Conservation (phyloP, 2,888 invertebrate genomes). For the Dastarcus helophoroides region DNA sequence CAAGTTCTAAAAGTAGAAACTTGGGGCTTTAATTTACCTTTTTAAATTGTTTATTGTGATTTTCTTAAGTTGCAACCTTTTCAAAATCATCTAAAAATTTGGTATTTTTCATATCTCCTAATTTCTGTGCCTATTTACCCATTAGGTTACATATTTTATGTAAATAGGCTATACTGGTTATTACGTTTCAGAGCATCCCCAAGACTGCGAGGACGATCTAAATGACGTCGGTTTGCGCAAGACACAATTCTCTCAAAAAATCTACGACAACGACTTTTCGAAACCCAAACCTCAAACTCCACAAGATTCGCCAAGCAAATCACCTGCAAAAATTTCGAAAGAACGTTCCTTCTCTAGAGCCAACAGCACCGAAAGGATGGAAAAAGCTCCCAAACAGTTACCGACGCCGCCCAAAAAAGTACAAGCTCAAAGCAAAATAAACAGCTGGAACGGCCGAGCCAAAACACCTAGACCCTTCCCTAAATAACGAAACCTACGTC, state of each 20-base stretch:
- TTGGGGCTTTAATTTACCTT: too few species aligned
- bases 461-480: conserved; percentile 37
- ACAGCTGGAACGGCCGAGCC: conserved; percentile 64
- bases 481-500: conserved; percentile 53
- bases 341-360: conserved; percentile 37
- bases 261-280: conserved; percentile 42
- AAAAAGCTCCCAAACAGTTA: conserved; percentile 29
- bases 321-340: conserved; percentile 10
- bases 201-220: conserved; percentile 49
- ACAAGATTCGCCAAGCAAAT: conserved; percentile 2
- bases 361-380: conserved; percentile 36
- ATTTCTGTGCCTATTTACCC: too few species aligned
- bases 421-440: conserved; percentile 44
- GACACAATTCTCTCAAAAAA: conserved; percentile 54
- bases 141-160: too few species aligned
- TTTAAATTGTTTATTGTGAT: too few species aligned
- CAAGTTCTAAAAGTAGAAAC: too few species aligned
- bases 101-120: too few species aligned
- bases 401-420: conserved; percentile 31
- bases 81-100: too few species aligned
- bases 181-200: conserved; percentile 49
- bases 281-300: conserved; percentile 19
- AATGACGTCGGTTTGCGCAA: conserved; percentile 59
- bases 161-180: conserved; percentile 7
- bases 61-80: too few species aligned